Percentiles rank a stretch among this genome's conserved stretches.
Conservation (phyloP, 2,888 invertebrate species). For the Himalopsyche japonica region DNA sequence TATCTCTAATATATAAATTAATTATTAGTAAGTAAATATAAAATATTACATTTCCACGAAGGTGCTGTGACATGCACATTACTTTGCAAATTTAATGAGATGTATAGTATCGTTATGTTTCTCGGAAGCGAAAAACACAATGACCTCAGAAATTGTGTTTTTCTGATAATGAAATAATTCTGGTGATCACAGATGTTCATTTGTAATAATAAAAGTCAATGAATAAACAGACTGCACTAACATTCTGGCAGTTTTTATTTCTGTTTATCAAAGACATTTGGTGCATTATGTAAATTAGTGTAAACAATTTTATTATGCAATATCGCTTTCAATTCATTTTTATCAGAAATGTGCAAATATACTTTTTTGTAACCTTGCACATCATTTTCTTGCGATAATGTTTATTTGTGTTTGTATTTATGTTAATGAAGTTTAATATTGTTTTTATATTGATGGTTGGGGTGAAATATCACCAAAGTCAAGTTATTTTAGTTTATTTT, state of each 20-base stretch:
- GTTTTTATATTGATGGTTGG: too few species aligned
- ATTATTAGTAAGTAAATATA: too few species aligned
- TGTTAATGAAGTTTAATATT: too few species aligned
- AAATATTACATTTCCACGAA: neutral
- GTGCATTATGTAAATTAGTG: neutral
- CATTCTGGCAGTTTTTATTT: neutral
- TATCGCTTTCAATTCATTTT: neutral
- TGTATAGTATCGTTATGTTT: neutral
- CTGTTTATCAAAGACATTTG: neutral
- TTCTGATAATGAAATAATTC: neutral
- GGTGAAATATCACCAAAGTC: too few species aligned
- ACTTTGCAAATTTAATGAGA: too few species aligned
- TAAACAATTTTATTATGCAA: neutral
- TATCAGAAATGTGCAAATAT: neutral
- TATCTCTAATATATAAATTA: neutral
- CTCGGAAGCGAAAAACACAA: neutral
- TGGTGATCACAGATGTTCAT: neutral
- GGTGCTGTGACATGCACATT: too few species aligned
- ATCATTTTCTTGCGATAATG: too few species aligned
- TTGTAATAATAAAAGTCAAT: neutral
- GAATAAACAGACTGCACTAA: neutral
- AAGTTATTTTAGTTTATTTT: too few species aligned
- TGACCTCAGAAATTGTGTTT: neutral
- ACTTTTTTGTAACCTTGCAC: too few species aligned
- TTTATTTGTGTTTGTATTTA: too few species aligned